Base-by-base conservation (phyloP, 1,140 invertebrate species). In the Trichonephila clavipes region DNA sequence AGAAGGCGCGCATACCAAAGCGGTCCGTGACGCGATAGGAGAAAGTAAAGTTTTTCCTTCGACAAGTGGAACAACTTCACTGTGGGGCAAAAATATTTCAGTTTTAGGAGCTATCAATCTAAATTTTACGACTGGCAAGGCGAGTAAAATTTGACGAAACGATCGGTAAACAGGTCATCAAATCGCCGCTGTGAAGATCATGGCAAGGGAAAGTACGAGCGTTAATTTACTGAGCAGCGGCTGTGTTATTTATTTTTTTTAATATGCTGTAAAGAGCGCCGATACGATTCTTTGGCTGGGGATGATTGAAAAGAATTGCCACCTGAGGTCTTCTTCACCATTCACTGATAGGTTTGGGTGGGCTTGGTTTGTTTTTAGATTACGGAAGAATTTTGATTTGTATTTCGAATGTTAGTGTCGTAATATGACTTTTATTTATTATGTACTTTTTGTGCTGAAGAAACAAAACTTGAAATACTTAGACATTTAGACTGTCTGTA, bases 101-200 rank as follows among this genome's bases (percentile, higher is more conserved):
- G 51, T 86, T 86, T 86, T 69, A 66, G 69, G 87, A 88, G 87
- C 87, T 69, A 88, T 88, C 87, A 66, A 88, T 88, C 87, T 88
- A 88, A 88, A 69, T 88, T 88, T 88, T 88, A 88, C 87, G 87
- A 88, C 62, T 34, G 87, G 18, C n/a, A 77, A 77, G 88, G 88
- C 88, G 88, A 90, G 88, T 90, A 90, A 90, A 90, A 90, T 90
- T 77, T 90, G 88, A 90, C 66, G 88, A 82, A 90, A 90, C 88
- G 88, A 90, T 90, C 88, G 16, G 69, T 90, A 81, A 90, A 90
- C 88, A 90, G 88, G 40, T 34, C 88, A 90, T 90, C 88, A 90
- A 90, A 90, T 90, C 72, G 72, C 88, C 72, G n/a, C 51, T 28
- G 14, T 24, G 28, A 16, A 77, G 72, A 77, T 40, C 72, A 18